Base-by-base conservation (phyloP, 2,888 invertebrate species). In the Amblyjoppa fuscipennis region DNA sequence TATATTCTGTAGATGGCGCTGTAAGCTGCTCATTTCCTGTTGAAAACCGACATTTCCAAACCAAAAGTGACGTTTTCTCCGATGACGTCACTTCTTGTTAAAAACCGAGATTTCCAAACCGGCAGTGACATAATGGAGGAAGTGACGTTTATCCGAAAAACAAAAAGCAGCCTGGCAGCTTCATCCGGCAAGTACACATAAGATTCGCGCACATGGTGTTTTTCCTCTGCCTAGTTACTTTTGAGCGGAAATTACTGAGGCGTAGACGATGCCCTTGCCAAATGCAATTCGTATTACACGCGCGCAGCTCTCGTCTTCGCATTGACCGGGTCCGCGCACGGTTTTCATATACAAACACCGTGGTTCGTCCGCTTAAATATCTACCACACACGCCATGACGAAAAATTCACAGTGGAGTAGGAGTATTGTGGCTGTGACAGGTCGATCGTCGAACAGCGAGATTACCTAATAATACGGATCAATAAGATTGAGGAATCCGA, bases 401-500 rank as follows among this genome's bases (percentile, higher is more conserved):
- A 90, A 89, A 88, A 90, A 89, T 90, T 90, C 87, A 84, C 86
- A 89, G 89, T 89, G 90, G 89, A 90, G 89, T 90, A 92, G 90
- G 90, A 91, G 91, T 91, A 90, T 86, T 87, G 89, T 90, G 87
- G 89, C 88, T 88, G 90, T 91, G 89, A 89, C 89, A 90, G 90
- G 89, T 89, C 89, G 90, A 89, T 91, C 90, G 83, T 89, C 87
- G 86, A 90, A 91, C 87, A 89, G 89, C 84, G 90, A 92, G 88
- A 90, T 92, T 90, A 91, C 90, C 90, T 91, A 91, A 91, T 90
- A 89, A 90, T 90, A 87, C 85, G 13, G 88, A 87, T 87, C 89
- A 87, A 89, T 89, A 88, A 83, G 81, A 81, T 73, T 81, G 59
- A 73, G 66, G 80, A 59, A 59, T 74, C 28, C 51, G 13, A 61